phyloP scores from a whole-genome alignment of 2,797 vertebrate genomes.

The Ctenosaura bakeri region DNA sequence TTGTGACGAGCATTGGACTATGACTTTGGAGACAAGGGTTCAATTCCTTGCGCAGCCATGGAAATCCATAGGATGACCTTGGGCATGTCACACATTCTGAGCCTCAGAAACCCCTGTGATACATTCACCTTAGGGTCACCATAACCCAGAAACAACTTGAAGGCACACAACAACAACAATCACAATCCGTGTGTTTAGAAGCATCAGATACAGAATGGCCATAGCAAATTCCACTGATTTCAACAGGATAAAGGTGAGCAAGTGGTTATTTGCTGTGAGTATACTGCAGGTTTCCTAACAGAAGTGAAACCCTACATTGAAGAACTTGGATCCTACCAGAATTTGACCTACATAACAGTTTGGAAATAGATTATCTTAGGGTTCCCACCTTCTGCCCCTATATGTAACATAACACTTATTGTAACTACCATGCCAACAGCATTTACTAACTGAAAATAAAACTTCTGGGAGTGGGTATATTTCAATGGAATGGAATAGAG shows the following conservation, averaged over 20 bases:
- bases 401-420: neutral
- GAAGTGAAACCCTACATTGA: neutral
- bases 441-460: constrained; percentile 9
- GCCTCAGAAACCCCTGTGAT: no score
- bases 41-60: no score
- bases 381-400: neutral
- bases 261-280: neutral
- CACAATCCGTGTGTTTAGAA: neutral
- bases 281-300: neutral
- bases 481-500: neutral
- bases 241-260: neutral
- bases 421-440: neutral
- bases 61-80: no score
- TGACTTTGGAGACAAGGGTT: no score
- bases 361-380: neutral
- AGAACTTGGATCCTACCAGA: neutral
- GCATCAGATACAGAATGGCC: neutral
- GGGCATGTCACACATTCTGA: no score
- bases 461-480: neutral
- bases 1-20: no score
- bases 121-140: no score
- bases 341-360: neutral
- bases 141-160: no score
- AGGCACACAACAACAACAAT: no score
- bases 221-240: neutral